Evolutionary conservation across 2,797 vertebrate species (phyloP).

Genomic region (Clarias platycephalus): DNA sequence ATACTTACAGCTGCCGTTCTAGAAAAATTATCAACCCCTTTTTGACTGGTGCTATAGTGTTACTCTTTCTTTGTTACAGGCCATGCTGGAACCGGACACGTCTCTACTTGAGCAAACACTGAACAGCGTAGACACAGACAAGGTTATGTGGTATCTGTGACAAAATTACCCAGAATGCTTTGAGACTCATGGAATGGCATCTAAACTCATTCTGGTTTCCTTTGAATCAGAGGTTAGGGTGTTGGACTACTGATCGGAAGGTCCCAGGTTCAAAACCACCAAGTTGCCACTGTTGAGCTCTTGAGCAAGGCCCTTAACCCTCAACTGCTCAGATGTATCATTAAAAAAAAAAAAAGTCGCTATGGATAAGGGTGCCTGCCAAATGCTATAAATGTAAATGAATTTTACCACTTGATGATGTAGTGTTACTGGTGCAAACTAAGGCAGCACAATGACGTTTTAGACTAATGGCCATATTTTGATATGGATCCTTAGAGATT

Average conservation of each 20-base stretch:
- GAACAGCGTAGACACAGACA: not conserved
- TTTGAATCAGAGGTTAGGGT: too few relatives aligned
- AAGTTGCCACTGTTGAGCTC: too few relatives aligned
- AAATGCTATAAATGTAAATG: too few relatives aligned
- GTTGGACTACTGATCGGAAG: too few relatives aligned
- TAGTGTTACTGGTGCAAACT: not conserved
- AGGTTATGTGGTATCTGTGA: constrained; percentile 20
- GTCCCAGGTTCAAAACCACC: too few relatives aligned
- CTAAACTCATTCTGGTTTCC: not conserved
- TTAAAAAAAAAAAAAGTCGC: too few relatives aligned
- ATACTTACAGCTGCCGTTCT: too few relatives aligned
- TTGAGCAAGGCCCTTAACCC: too few relatives aligned
- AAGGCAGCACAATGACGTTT: not conserved
- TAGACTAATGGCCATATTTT: not conserved
- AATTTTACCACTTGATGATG: not conserved
- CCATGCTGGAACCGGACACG: constrained; percentile 12
- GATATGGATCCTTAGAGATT: not conserved
- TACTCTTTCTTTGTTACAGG: constrained; percentile 13
- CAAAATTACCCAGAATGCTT: constrained; percentile 39
- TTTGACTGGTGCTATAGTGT: too few relatives aligned
- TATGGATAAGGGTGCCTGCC: too few relatives aligned
- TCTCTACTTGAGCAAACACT: constrained; percentile 26
- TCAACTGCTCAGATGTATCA: too few relatives aligned
- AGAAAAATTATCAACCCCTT: too few relatives aligned
- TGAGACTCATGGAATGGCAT: constrained; percentile 8